Conservation (phyloP, 2,797 vertebrate genomes). For the Sebastes matsubarae region DNA sequence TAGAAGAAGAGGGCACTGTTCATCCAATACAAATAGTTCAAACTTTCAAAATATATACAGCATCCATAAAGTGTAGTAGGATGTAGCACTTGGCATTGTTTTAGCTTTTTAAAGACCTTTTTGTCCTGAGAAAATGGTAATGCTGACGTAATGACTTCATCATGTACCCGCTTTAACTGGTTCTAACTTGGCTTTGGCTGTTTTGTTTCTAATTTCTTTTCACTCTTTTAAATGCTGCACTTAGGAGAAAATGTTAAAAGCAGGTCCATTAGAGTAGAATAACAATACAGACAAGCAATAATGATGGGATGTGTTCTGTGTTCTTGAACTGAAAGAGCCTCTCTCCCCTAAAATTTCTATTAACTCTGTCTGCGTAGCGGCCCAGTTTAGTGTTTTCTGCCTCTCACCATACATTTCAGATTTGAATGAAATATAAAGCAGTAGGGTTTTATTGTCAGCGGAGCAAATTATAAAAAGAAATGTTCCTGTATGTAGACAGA, state of each 20-base stretch:
- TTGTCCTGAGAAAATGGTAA: not conserved
- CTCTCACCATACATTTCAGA: not conserved
- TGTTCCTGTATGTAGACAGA: not conserved
- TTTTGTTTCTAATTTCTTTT: slow-evolving; percentile 16
- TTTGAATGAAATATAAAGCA: slow-evolving; percentile 15
- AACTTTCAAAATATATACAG: not conserved
- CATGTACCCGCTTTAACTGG: not conserved
- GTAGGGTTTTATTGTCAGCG: not conserved
- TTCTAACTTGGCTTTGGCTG: not conserved
- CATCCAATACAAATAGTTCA: not conserved
- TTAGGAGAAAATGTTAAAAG: slow-evolving; percentile 35
- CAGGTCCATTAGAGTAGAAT: slow-evolving; percentile 23
- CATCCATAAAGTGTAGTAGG: not conserved
- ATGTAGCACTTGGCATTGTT: not conserved
- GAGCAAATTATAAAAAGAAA: not conserved
- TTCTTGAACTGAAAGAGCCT: not conserved
- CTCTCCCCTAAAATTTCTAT: not conserved
- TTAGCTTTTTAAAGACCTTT: not conserved
- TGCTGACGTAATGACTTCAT: not conserved
- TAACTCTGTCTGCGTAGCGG: not conserved
- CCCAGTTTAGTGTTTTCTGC: not conserved
- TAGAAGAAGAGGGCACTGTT: not conserved
- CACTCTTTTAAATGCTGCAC: slow-evolving; percentile 24
- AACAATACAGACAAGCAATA: slow-evolving; percentile 16
- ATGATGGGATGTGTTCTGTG: not conserved